A percentile compares a stretch with the other conserved stretches of the same genome.
Evolutionary conservation across 2,888 invertebrate species (phyloP).

Genomic region (Cancer borealis): DNA sequence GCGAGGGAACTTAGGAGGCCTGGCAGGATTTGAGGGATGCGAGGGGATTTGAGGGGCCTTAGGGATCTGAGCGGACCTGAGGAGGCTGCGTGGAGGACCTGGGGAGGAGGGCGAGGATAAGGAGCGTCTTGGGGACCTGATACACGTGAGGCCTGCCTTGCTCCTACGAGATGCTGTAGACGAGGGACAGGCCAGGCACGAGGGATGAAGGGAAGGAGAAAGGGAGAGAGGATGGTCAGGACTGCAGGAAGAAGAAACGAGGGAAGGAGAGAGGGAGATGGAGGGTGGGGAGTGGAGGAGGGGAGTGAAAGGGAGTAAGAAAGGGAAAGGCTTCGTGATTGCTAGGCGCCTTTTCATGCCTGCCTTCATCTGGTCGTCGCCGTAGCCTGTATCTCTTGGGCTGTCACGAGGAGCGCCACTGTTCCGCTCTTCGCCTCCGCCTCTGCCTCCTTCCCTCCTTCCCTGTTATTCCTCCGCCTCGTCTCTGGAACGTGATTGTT

Average conservation of each 20-base stretch:
- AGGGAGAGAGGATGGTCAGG: not conserved
- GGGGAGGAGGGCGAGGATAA: constrained; percentile 13
- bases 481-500: not conserved
- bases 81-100: not conserved
- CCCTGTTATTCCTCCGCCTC: too few relatives aligned
- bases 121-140: constrained; percentile 20
- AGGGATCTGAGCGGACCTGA: not conserved
- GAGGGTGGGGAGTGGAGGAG: not conserved
- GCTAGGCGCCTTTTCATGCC: too few relatives aligned
- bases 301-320: too few relatives aligned
- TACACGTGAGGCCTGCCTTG: constrained; percentile 11
- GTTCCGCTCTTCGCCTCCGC: too few relatives aligned
- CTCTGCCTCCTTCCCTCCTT: too few relatives aligned
- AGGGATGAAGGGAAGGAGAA: not conserved
- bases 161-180: not conserved
- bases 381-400: too few relatives aligned
- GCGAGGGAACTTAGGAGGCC: constrained; percentile 23
- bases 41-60: constrained; percentile 8
- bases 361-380: too few relatives aligned
- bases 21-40: constrained; percentile 24
- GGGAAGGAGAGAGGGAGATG: not conserved
- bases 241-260: not conserved
- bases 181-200: not conserved
- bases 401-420: too few relatives aligned
- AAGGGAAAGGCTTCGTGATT: too few relatives aligned